These are phyloP conservation scores for Proisotoma minuta DNA, from an alignment of 2,888 invertebrate species.

Conservation along the genomic window DNA sequence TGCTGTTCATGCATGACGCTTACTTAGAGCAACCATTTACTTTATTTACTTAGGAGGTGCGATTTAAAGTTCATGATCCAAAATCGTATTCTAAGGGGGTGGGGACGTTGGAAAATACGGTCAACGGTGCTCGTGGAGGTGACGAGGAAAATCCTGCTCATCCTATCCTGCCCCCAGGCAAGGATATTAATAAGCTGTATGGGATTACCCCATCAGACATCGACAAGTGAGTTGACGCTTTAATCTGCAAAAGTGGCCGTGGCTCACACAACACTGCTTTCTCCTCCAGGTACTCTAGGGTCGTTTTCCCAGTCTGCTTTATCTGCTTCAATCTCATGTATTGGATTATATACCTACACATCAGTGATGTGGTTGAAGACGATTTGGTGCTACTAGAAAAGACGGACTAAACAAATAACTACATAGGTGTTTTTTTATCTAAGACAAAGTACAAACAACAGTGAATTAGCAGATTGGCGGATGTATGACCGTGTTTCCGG, in stretches of 20 bases:
- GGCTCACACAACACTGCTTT: not conserved
- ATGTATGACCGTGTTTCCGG: constrained; percentile 1
- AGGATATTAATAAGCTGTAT: constrained; percentile 76
- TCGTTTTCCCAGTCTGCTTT: constrained; percentile 97
- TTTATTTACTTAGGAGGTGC: constrained; percentile 78
- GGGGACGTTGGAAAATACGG: constrained; percentile 83
- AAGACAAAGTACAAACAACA: not conserved
- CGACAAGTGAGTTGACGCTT: constrained; percentile 72
- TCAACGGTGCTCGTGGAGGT: constrained; percentile 68
- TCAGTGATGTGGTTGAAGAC: constrained; percentile 91
- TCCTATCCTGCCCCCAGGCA: constrained; percentile 73
- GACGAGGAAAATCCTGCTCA: constrained; percentile 55
- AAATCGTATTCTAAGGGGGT: constrained; percentile 84
- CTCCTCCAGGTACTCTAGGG: constrained; percentile 70
- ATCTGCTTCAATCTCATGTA: constrained; percentile 98
- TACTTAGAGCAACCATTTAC: not conserved
- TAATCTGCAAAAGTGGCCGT: too few relatives aligned
- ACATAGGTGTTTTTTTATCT: not conserved
- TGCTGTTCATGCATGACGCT: not conserved
- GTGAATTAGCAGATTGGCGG: not conserved
- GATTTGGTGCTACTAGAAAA: constrained; percentile 77
- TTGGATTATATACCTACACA: constrained; percentile 95
- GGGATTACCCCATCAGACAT: constrained; percentile 90
- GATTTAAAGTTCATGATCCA: constrained; percentile 90
- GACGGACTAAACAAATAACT: constrained; percentile 6